Percentiles rank a stretch among this genome's conserved stretches.
Conservation (phyloP, 2,113 vertebrate species). For the Acanthochromis polyacanthus region DNA sequence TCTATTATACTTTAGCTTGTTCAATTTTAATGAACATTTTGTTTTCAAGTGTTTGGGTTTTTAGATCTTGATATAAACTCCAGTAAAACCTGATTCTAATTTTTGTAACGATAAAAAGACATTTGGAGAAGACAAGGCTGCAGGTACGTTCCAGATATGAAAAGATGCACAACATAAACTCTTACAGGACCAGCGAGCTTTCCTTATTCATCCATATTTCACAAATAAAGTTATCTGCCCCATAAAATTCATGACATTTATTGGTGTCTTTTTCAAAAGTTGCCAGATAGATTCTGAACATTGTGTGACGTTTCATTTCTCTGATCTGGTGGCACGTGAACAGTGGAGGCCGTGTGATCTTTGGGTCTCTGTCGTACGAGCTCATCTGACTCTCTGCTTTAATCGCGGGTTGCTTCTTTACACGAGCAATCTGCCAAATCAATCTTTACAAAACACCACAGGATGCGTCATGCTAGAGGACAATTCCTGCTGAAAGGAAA, state of each 20-base stretch:
- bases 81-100: neutral
- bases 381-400: conserved; percentile 16
- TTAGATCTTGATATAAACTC: neutral
- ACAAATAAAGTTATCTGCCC: conserved; percentile 37
- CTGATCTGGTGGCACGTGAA: neutral
- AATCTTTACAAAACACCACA: conserved; percentile 17
- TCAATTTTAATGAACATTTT: neutral
- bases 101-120: too few species aligned
- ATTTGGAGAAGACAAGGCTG: neutral
- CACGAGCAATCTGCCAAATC: conserved; percentile 15
- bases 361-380: conserved; percentile 1
- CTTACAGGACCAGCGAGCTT: neutral
- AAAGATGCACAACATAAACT: neutral
- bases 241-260: neutral
- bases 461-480: neutral
- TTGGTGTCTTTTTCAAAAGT: neutral
- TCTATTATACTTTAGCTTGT: neutral
- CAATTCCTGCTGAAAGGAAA: conserved; percentile 6
- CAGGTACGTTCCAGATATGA: neutral
- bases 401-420: conserved; percentile 26
- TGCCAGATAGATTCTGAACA: neutral
- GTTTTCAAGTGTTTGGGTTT: neutral
- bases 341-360: neutral
- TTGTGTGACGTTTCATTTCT: neutral
- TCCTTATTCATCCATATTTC: neutral